phyloP scores from a whole-genome alignment of 2,113 vertebrate genomes.

The Brienomyrus brachyistius region DNA sequence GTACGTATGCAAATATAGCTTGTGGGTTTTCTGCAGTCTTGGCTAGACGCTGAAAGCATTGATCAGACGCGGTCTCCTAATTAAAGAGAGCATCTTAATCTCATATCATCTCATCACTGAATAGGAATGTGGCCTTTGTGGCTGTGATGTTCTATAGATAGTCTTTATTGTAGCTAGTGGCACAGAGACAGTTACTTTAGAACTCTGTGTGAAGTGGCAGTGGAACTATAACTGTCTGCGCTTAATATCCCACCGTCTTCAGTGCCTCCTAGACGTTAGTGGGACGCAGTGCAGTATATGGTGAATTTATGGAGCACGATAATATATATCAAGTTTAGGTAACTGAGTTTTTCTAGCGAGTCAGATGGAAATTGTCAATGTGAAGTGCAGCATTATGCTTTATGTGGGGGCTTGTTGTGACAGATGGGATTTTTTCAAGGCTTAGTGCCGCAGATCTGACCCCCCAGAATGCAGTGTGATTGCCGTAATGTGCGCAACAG shows the following conservation, averaged over 20 bases:
- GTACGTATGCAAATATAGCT: neutral
- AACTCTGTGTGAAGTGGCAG: neutral
- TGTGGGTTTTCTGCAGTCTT: neutral
- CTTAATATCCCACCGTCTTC: neutral
- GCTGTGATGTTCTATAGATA: neutral
- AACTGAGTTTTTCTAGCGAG: constrained; percentile 50
- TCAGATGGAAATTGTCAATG: constrained; percentile 52
- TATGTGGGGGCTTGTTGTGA: constrained; percentile 57
- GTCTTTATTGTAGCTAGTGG: neutral
- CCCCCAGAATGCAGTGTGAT: constrained; percentile 42
- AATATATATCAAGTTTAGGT: constrained; percentile 33
- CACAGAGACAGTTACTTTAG: neutral
- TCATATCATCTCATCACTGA: neutral
- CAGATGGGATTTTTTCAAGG: constrained; percentile 59
- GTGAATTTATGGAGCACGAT: neutral
- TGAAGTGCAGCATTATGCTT: constrained; percentile 53
- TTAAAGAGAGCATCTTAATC: neutral
- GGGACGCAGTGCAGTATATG: neutral
- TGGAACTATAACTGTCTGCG: neutral
- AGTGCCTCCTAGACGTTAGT: neutral
- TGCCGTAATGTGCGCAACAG: constrained; percentile 36
- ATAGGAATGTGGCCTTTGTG: neutral
- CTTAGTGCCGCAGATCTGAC: constrained; percentile 46
- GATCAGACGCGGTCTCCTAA: neutral
- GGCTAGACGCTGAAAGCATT: neutral